Percentiles rank a stretch among this genome's conserved stretches.
These are phyloP conservation scores for Trichogramma pretiosum DNA, from an alignment of 1,140 invertebrate species.

Conservation along the genomic window DNA sequence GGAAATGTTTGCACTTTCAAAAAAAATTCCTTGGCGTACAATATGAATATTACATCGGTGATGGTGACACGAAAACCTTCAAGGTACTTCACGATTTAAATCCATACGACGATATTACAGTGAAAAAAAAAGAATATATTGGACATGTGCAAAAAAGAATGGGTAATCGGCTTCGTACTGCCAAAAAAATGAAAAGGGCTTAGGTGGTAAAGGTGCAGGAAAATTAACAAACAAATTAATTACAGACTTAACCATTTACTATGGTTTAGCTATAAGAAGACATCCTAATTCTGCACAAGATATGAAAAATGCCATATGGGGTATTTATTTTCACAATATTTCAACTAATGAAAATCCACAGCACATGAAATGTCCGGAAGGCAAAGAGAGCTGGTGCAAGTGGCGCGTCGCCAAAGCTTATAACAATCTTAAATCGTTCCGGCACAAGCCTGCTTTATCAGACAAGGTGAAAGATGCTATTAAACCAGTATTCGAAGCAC, in stretches of 20 bases:
- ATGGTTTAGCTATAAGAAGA: slow-evolving; percentile 21
- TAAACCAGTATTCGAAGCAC: neutral
- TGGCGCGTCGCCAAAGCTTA: too few species aligned
- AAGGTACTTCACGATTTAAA: slow-evolving; percentile 11
- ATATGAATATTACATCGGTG: slow-evolving; percentile 9
- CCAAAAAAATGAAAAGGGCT: slow-evolving; percentile 4
- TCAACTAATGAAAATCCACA: slow-evolving; percentile 23
- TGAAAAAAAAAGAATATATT: slow-evolving; percentile 14
- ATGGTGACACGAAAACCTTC: slow-evolving; percentile 9
- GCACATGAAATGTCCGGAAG: slow-evolving; percentile 19
- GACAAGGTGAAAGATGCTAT: neutral
- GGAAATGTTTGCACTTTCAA: slow-evolving; percentile 13
- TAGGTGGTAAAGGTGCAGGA: neutral
- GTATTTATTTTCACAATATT: slow-evolving; percentile 21
- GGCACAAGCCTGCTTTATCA: neutral
- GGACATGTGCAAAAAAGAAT: too few species aligned
- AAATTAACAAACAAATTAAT: slow-evolving; percentile 18
- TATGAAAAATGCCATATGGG: slow-evolving; percentile 24
- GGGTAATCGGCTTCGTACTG: slow-evolving; percentile 8
- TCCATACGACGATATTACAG: slow-evolving; percentile 12
- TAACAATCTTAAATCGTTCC: slow-evolving; percentile 8
- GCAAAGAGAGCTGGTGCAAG: slow-evolving; percentile 9
- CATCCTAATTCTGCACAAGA: slow-evolving; percentile 18
- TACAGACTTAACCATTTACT: slow-evolving; percentile 18
- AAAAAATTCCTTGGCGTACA: neutral